A percentile compares a stretch with the other conserved stretches of the same genome.
These are phyloP conservation scores for Adelosebastes latens DNA, from an alignment of 2,797 vertebrate genomes.

Conservation along the genomic window DNA sequence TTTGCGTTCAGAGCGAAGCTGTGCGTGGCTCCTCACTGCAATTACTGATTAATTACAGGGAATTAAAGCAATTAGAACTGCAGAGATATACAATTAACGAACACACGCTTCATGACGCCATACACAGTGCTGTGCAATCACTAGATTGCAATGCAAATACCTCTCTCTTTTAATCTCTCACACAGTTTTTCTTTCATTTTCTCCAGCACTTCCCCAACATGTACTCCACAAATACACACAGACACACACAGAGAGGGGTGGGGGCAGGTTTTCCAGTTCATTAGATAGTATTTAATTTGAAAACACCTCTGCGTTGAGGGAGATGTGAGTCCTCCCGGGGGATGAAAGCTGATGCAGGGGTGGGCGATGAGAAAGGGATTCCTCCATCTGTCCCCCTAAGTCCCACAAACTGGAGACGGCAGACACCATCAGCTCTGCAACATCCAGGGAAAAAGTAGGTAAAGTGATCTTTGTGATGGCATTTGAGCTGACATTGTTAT, in stretches of 20 bases:
- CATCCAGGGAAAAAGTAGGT: not conserved
- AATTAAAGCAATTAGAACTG: slow-evolving; percentile 89
- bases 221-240: slow-evolving; percentile 20
- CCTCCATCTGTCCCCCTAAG: slow-evolving; percentile 75
- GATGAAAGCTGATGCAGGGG: slow-evolving; percentile 68
- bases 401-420: slow-evolving; percentile 37
- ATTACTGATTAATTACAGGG: slow-evolving; percentile 90
- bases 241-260: slow-evolving; percentile 28
- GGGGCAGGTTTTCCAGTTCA: slow-evolving; percentile 77
- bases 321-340: slow-evolving; percentile 66
- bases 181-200: slow-evolving; percentile 69
- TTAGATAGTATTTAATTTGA: slow-evolving; percentile 83
- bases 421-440: slow-evolving; percentile 25
- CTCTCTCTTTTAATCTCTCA: slow-evolving; percentile 76
- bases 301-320: slow-evolving; percentile 80
- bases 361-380: slow-evolving; percentile 72
- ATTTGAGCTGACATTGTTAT: slow-evolving; percentile 27
- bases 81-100: slow-evolving; percentile 88
- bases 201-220: slow-evolving; percentile 39
- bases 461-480: slow-evolving; percentile 23
- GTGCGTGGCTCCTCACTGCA: slow-evolving; percentile 83
- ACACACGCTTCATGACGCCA: slow-evolving; percentile 83
- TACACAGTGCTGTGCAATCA: slow-evolving; percentile 75
- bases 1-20: slow-evolving; percentile 78
- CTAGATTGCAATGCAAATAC: slow-evolving; percentile 84